A percentile compares a stretch with the other conserved stretches of the same genome.
phyloP scores from a whole-genome alignment of 2,888 invertebrate species.

The Drosophila falleni region DNA sequence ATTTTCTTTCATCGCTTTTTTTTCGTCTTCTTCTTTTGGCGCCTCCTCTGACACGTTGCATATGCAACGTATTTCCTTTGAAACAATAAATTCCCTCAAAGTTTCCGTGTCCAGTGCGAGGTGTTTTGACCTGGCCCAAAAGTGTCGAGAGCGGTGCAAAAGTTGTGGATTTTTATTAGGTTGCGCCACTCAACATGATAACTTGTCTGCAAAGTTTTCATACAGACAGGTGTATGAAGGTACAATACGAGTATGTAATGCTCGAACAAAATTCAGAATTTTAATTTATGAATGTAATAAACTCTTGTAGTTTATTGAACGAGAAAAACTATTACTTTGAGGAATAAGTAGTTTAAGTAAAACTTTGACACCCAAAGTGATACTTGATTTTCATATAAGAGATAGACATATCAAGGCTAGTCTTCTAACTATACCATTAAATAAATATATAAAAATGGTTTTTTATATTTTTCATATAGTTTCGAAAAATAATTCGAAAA shows the following conservation, averaged over 20 bases:
- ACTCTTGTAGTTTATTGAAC: neutral
- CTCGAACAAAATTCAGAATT: slow-evolving; percentile 4
- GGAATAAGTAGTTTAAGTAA: neutral
- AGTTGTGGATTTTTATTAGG: slow-evolving; percentile 54
- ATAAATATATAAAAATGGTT: too few relatives aligned
- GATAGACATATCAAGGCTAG: too few relatives aligned
- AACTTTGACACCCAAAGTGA: too few relatives aligned
- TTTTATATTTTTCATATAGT: too few relatives aligned
- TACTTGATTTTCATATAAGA: too few relatives aligned
- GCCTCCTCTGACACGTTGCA: slow-evolving; percentile 46
- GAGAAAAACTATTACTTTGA: neutral
- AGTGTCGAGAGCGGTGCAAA: slow-evolving; percentile 54
- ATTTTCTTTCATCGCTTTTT: slow-evolving; percentile 25
- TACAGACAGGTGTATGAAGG: neutral
- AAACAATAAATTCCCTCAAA: slow-evolving; percentile 73
- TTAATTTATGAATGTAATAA: slow-evolving; percentile 1
- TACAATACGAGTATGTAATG: neutral
- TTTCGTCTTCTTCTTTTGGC: slow-evolving; percentile 17
- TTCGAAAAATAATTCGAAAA: too few relatives aligned
- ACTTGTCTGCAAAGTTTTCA: slow-evolving; percentile 44
- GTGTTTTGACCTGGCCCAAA: slow-evolving; percentile 65
- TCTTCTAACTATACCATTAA: too few relatives aligned
- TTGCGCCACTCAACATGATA: slow-evolving; percentile 24
- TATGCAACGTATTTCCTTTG: slow-evolving; percentile 66
- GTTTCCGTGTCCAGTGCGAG: slow-evolving; percentile 55